Evolutionary conservation across 2,888 invertebrate species (phyloP), one percentile per base, ranked within the genome.

Genomic region (Tanypteryx hageni): DNA sequence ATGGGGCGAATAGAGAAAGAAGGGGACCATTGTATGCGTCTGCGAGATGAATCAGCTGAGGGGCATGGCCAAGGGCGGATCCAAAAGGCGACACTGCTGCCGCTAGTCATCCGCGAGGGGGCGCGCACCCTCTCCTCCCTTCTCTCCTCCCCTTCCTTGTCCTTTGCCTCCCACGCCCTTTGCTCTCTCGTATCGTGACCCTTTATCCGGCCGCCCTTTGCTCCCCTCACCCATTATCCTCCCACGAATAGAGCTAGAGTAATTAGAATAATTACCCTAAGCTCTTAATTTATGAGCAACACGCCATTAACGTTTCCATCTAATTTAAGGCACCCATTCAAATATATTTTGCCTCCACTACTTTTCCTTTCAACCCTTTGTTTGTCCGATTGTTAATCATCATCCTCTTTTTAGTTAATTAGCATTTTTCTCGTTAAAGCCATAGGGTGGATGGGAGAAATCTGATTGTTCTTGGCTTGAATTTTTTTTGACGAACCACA

Each of bases 101-200:
- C 68, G 68, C 68, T 68, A 68, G 10, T 22, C 68, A 68, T 68
- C 68, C 68, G 68, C 68, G 68, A 68, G 68, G n/a, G 22, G 68
- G 68, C 22, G 68, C 16, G 27, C 22, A 22, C 76, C 76, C n/a
- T 22, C 10, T 10, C 27, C 22, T 13, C 76, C 27, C 22, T 5
- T 44, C 44, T 27, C 76, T 13, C 27, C 76, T 76, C 8, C 68
- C 68, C 44, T 44, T 44, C 44, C 44, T 5, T 5, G 1, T 44
- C 44, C 44, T 44, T 44, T 1, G 1, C 44, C 44, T 44, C 44
- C 44, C 44, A 44, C 44, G 44, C 5, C 44, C 44, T 44, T 5
- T 44, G 3, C 1, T 44, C 44, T 44, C 44, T 44, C 44, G 44
- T 5, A 44, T 44, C 44, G 44, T 44, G 44, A 44, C 44, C 44